Conservation (phyloP, 2,888 invertebrate species). For the Andrena camellia region DNA sequence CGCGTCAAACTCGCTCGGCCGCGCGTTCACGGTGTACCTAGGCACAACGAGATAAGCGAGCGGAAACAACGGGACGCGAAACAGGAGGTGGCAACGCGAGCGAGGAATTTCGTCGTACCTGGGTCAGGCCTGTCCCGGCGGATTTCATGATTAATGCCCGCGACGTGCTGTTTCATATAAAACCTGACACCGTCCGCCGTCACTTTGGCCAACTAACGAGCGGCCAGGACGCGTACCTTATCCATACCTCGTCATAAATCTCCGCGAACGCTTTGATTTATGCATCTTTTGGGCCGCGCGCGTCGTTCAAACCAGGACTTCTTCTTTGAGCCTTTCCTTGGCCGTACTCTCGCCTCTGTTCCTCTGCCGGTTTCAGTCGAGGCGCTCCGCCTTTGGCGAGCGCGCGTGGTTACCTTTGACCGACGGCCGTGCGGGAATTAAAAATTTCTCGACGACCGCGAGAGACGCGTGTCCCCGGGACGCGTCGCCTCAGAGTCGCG, state of each 20-base stretch:
- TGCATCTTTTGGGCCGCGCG: slow-evolving; percentile 51
- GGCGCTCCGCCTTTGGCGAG: slow-evolving; percentile 12
- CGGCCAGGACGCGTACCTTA: slow-evolving; percentile 65
- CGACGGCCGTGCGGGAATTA: slow-evolving; percentile 37
- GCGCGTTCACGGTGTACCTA: slow-evolving; percentile 30
- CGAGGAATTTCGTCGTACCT: slow-evolving; percentile 40
- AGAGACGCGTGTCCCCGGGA: background rate
- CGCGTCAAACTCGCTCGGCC: slow-evolving; percentile 14
- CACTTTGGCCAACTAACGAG: slow-evolving; percentile 73
- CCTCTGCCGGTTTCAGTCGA: slow-evolving; percentile 19
- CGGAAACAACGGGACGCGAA: background rate
- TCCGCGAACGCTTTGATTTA: slow-evolving; percentile 68
- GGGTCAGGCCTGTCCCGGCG: slow-evolving; percentile 24
- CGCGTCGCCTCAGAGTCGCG: background rate
- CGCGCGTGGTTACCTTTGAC: slow-evolving; percentile 43
- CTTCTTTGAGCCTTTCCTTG: slow-evolving; percentile 7
- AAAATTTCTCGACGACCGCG: slow-evolving; percentile 22
- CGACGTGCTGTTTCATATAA: slow-evolving; percentile 71
- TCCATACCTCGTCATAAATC: slow-evolving; percentile 72
- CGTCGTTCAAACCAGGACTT: slow-evolving; percentile 15
- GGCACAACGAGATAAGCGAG: slow-evolving; percentile 30
- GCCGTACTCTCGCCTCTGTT: background rate
- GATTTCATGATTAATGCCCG: slow-evolving; percentile 70
- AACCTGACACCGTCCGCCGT: slow-evolving; percentile 68
- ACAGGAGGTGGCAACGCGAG: background rate